phyloP scores from a whole-genome alignment of 2,888 invertebrate species.

The Eupithecia inturbata region DNA sequence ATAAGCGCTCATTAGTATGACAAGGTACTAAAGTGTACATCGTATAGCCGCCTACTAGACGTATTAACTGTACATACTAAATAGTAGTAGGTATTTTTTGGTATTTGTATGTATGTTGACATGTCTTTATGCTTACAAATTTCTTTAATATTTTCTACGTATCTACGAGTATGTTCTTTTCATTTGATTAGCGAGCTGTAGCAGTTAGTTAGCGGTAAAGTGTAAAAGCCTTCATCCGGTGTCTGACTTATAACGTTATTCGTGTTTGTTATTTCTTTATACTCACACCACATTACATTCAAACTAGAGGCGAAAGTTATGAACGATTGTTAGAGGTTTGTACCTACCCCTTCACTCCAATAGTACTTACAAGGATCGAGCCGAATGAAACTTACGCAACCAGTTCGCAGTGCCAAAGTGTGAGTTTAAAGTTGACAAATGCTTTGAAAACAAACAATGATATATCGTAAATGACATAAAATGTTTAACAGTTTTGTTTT shows the following conservation, averaged over 20 bases:
- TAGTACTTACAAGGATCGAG: not conserved
- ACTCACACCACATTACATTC: not conserved
- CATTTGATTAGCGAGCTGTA: constrained; percentile 5
- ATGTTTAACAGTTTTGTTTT: not conserved
- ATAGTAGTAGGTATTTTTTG: not conserved
- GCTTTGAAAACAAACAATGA: not conserved
- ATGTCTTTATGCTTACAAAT: not conserved
- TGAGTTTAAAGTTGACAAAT: too few relatives aligned
- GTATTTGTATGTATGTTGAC: not conserved
- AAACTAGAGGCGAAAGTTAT: not conserved
- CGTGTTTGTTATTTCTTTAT: not conserved
- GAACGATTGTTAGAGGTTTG: not conserved
- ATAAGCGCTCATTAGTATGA: not conserved
- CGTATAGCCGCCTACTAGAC: not conserved
- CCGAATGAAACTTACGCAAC: too few relatives aligned
- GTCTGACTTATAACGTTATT: not conserved
- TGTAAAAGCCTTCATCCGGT: constrained; percentile 2
- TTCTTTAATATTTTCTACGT: not conserved
- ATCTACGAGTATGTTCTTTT: not conserved
- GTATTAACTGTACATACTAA: not conserved
- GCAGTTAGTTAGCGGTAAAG: constrained; percentile 10
- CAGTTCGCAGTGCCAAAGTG: too few relatives aligned
- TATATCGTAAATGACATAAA: not conserved
- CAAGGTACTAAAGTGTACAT: not conserved
- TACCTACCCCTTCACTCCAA: not conserved